Percentiles rank a stretch among this genome's conserved stretches.
Evolutionary conservation across 2,888 invertebrate genomes (phyloP).

Genomic region (Coremacera marginata): DNA sequence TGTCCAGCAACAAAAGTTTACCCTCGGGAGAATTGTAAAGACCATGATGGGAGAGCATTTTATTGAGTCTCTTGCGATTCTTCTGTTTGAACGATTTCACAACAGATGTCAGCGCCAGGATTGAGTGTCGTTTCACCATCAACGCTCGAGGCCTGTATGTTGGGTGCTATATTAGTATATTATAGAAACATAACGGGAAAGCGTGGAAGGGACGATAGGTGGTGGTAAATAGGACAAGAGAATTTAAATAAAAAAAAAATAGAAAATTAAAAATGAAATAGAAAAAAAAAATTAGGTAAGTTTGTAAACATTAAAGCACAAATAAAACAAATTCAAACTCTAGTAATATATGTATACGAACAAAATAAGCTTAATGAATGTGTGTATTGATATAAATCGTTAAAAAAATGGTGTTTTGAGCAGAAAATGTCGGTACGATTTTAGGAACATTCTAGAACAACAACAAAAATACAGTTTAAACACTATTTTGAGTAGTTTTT

Average conservation of each 20-base stretch:
- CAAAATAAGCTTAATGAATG: not conserved
- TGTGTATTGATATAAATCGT: not conserved
- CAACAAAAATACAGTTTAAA: not conserved
- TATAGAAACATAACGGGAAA: constrained; percentile 38
- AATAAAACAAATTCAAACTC: constrained; percentile 42
- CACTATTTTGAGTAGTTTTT: too few species aligned
- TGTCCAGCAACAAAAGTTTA: not conserved
- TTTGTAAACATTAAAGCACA: constrained; percentile 43
- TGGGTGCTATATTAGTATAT: constrained; percentile 58
- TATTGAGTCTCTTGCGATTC: not conserved
- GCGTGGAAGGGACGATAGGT: constrained; percentile 37
- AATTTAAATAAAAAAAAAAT: constrained; percentile 44
- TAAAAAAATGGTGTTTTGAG: not conserved
- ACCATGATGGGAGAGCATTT: not conserved
- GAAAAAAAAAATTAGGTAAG: constrained; percentile 44
- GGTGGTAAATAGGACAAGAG: constrained; percentile 39
- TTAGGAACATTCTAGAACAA: not conserved
- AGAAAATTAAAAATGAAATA: constrained; percentile 44
- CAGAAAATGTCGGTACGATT: not conserved
- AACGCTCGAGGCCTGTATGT: constrained; percentile 62
- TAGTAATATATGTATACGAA: constrained; percentile 12
- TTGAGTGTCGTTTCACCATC: constrained; percentile 45
- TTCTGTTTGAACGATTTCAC: constrained; percentile 48
- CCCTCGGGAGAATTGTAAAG: not conserved
- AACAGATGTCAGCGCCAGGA: constrained; percentile 49